phyloP scores from a whole-genome alignment of 2,888 invertebrate species.

The Xanthia icteritia region DNA sequence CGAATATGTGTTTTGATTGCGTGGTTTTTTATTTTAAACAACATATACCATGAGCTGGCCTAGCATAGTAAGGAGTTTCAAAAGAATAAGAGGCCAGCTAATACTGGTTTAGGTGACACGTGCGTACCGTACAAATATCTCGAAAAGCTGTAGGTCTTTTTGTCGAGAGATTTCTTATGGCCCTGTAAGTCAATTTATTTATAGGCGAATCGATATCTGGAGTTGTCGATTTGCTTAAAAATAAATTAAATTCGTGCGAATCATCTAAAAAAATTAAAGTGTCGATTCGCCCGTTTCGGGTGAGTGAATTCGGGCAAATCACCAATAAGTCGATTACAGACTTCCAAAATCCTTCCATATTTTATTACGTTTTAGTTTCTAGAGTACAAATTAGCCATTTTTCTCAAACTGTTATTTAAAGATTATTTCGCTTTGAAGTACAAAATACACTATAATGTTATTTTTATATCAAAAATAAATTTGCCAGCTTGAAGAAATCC shows the following conservation, averaged over 20 bases:
- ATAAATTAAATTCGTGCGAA: too few relatives aligned
- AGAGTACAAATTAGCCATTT: not conserved
- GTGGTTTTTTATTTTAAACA: not conserved
- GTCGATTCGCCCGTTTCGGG: too few relatives aligned
- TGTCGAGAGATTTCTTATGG: not conserved
- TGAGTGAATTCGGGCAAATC: too few relatives aligned
- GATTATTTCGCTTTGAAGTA: not conserved
- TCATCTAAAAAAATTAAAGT: too few relatives aligned
- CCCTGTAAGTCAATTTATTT: too few relatives aligned
- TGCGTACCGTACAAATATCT: not conserved
- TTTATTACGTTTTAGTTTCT: not conserved
- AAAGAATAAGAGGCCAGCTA: not conserved
- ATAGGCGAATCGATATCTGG: too few relatives aligned
- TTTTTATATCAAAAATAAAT: not conserved
- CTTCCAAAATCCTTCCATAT: not conserved
- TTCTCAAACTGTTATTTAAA: not conserved
- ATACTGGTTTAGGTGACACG: not conserved
- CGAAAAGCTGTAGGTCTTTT: not conserved
- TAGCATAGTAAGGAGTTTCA: not conserved
- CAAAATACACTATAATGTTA: not conserved
- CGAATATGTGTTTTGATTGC: constrained; percentile 8
- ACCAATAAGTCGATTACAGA: not conserved
- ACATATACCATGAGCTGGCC: not conserved
- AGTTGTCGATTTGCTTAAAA: too few relatives aligned
- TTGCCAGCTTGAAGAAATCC: not conserved